Base-by-base conservation (phyloP, 2,888 invertebrate species). In the Apotomis turbidana region DNA sequence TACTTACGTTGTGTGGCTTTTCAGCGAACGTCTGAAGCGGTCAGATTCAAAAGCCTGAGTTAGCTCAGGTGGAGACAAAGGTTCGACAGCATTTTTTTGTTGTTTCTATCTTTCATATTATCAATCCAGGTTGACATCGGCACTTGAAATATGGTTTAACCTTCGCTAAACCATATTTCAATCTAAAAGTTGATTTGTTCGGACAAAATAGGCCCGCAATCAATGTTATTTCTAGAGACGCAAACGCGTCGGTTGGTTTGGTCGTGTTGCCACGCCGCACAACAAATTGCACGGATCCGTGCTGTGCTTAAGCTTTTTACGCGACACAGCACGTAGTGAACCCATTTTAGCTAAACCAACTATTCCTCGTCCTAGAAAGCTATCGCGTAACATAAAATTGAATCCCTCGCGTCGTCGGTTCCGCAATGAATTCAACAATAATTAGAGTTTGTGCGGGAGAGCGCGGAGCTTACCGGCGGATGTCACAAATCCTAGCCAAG, bases 401-500 rank as follows among this genome's bases (percentile, higher is more conserved):
- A 84, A 83, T 83, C 80, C 83, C 79, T 81, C 83, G 81, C 80
- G 81, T 86, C 81, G 78, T 79, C 73, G 76, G 79, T 78, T 78
- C 76, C 77, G 78, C 83, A 85, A 85, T 85, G 85, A 85, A 85
- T 85, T 85, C 83, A 84, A 83, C 83, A 86, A 87, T 87, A 87
- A 87, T 87, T 86, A 84, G 84, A 85, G 82, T 77, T 79, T 78
- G 79, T 79, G 80, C 80, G 81, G 76, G 81, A 83, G 83, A 83
- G 79, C 83, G 81, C 80, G 77, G 74, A 83, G 87, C 87, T 89
- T 87, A 87, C 86, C 83, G 85, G 84, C 87, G 88, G 88, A 90
- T 87, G 88, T 88, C 88, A 88, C 90, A 89, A 90, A 90, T 90
- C 88, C 85, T 88, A 84, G 87, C 84, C 85, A 85, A 87, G 87